Evolutionary conservation across 2,888 invertebrate genomes (phyloP).

Genomic region (Lydus trimaculatus): DNA sequence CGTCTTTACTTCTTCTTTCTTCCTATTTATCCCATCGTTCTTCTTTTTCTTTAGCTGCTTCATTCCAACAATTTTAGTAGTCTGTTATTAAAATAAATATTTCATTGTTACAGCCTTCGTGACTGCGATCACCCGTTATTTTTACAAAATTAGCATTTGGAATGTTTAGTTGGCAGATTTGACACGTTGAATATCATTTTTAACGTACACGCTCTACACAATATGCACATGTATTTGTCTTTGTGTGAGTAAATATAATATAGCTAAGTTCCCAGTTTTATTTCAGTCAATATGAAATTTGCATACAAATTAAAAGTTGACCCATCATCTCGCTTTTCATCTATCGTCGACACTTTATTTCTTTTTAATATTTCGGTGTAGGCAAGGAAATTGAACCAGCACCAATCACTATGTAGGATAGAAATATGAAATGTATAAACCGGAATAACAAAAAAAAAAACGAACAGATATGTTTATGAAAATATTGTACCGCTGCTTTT

Average conservation of each 20-base stretch:
- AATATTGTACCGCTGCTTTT: too few species aligned
- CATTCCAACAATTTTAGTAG: too few species aligned
- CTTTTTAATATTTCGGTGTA: neutral
- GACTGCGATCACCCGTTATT: neutral
- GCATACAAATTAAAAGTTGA: constrained; percentile 36
- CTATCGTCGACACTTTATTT: neutral
- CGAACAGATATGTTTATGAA: too few species aligned
- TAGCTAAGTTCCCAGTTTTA: constrained; percentile 22
- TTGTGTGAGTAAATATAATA: neutral
- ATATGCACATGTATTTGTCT: too few species aligned
- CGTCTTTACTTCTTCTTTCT: too few species aligned
- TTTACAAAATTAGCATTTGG: neutral
- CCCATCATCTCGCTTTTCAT: constrained; percentile 6
- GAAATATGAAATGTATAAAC: neutral
- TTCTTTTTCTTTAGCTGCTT: too few species aligned
- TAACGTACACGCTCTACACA: too few species aligned
- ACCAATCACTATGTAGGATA: neutral
- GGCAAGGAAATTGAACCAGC: neutral
- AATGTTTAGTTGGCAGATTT: too few species aligned
- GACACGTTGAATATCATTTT: neutral
- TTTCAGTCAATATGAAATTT: constrained; percentile 33
- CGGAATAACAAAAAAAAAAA: too few species aligned
- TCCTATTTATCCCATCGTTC: too few species aligned
- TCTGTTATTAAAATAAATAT: neutral
- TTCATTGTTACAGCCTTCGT: neutral